Evolutionary conservation across 2,888 invertebrate species (phyloP).

Genomic region (Portevinia maculata): DNA sequence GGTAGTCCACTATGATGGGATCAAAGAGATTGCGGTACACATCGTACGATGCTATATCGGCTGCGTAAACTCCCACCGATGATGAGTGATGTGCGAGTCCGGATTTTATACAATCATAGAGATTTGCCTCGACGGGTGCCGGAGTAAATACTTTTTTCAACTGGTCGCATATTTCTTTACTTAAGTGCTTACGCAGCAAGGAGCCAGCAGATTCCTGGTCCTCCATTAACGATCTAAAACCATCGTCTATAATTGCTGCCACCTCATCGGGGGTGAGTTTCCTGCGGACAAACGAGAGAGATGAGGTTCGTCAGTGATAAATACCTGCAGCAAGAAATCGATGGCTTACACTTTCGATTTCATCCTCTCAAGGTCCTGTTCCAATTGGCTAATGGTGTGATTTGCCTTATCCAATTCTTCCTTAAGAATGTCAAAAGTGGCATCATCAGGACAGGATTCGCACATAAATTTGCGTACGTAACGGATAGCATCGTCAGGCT

Average conservation of each 20-base stretch:
- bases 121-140: conserved; percentile 84
- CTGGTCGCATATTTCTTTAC: conserved; percentile 84
- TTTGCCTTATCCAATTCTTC: conserved; percentile 80
- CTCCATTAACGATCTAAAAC: conserved; percentile 83
- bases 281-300: conserved; percentile 68
- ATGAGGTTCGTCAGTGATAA: background rate
- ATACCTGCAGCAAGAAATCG: background rate
- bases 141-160: conserved; percentile 84
- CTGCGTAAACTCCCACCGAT: conserved; percentile 86
- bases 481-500: conserved; percentile 82
- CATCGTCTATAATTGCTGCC: conserved; percentile 83
- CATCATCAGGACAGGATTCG: conserved; percentile 81
- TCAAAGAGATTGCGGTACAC: conserved; percentile 86
- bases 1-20: conserved; percentile 87
- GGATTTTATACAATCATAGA: conserved; percentile 86
- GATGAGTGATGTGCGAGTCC: conserved; percentile 87
- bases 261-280: conserved; percentile 81
- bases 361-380: conserved; percentile 80
- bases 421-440: conserved; percentile 80
- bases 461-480: conserved; percentile 82
- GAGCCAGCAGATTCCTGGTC: conserved; percentile 84
- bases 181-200: conserved; percentile 86
- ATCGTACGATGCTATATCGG: conserved; percentile 87
- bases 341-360: conserved; percentile 77
- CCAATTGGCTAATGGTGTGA: conserved; percentile 78